Evolutionary conservation across 2,888 invertebrate genomes (phyloP).

Genomic region (Yponomeuta evonymella): DNA sequence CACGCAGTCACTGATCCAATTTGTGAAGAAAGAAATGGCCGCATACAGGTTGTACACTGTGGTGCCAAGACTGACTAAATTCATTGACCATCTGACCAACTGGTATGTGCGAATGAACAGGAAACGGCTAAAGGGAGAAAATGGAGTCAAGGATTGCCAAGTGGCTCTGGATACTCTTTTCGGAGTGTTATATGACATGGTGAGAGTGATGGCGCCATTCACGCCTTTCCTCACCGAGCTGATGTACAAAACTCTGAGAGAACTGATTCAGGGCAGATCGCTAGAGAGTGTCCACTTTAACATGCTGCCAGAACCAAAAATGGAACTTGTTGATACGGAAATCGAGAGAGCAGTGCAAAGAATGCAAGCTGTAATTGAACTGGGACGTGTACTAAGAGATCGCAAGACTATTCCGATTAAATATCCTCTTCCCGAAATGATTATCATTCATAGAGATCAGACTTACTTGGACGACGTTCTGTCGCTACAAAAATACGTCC

Average conservation of each 20-base stretch:
- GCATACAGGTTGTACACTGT: conserved; percentile 97
- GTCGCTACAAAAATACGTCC: conserved; percentile 88
- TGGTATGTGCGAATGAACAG: conserved; percentile 99
- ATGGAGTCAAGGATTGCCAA: conserved; percentile 86
- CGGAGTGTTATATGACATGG: conserved; percentile 91
- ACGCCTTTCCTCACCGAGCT: conserved; percentile 97
- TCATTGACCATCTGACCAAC: conserved; percentile 98
- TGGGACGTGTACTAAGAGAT: conserved; percentile 95
- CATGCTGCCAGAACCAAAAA: conserved; percentile 87
- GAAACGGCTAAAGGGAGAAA: conserved; percentile 94
- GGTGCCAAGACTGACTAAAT: conserved; percentile 93
- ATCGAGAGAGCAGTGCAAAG: conserved; percentile 93
- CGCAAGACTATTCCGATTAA: conserved; percentile 95
- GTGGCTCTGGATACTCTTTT: conserved; percentile 92
- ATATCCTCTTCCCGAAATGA: conserved; percentile 96
- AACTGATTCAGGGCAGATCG: conserved; percentile 74
- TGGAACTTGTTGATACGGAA: conserved; percentile 83
- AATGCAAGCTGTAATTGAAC: conserved; percentile 97
- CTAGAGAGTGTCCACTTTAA: conserved; percentile 93
- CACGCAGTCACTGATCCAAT: conserved; percentile 93
- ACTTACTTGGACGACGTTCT: conserved; percentile 86
- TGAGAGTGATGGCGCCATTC: conserved; percentile 96
- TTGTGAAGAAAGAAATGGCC: conserved; percentile 94
- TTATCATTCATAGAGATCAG: conserved; percentile 93
- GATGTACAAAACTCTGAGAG: conserved; percentile 92